These are phyloP conservation scores for Tetranychus truncatus DNA, from an alignment of 2,888 invertebrate species.

Conservation along the genomic window DNA sequence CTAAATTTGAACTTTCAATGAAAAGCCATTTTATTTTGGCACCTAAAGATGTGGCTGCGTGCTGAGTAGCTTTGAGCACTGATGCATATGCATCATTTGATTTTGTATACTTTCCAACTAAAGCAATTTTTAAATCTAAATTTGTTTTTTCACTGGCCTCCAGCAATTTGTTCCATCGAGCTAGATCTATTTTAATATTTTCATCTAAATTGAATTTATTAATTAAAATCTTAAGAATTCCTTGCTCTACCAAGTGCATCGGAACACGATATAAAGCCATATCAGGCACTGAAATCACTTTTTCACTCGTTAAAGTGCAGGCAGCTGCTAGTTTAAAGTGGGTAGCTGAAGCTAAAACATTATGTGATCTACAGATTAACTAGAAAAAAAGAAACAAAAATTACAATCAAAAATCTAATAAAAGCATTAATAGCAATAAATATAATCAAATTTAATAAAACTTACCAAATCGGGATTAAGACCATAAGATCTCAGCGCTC, in stretches of 20 bases:
- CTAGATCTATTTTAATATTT: slow-evolving; percentile 26
- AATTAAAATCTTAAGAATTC: slow-evolving; percentile 63
- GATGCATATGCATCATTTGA: slow-evolving; percentile 82
- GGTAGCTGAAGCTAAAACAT: slow-evolving; percentile 59
- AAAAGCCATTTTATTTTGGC: slow-evolving; percentile 65
- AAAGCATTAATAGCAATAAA: too few relatives aligned
- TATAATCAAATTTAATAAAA: too few relatives aligned
- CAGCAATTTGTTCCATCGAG: slow-evolving; percentile 61
- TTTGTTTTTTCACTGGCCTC: slow-evolving; percentile 50
- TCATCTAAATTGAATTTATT: slow-evolving; percentile 54
- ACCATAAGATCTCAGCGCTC: slow-evolving; percentile 80
- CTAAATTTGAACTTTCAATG: slow-evolving; percentile 76
- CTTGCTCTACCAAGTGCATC: slow-evolving; percentile 71
- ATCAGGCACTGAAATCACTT: slow-evolving; percentile 86
- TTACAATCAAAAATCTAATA: too few relatives aligned
- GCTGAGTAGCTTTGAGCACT: slow-evolving; percentile 79
- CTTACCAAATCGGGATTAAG: slow-evolving; percentile 61
- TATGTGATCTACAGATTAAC: slow-evolving; percentile 81
- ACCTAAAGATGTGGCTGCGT: slow-evolving; percentile 68
- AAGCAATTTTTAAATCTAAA: slow-evolving; percentile 65
- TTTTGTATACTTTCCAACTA: slow-evolving; percentile 92
- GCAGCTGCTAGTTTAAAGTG: slow-evolving; percentile 89
- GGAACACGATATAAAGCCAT: slow-evolving; percentile 90
- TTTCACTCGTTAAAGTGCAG: slow-evolving; percentile 80
- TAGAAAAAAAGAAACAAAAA: too few relatives aligned